These are phyloP conservation scores for Paratrypauchen microcephalus DNA, from an alignment of 2,797 vertebrate species.

Conservation along the genomic window DNA sequence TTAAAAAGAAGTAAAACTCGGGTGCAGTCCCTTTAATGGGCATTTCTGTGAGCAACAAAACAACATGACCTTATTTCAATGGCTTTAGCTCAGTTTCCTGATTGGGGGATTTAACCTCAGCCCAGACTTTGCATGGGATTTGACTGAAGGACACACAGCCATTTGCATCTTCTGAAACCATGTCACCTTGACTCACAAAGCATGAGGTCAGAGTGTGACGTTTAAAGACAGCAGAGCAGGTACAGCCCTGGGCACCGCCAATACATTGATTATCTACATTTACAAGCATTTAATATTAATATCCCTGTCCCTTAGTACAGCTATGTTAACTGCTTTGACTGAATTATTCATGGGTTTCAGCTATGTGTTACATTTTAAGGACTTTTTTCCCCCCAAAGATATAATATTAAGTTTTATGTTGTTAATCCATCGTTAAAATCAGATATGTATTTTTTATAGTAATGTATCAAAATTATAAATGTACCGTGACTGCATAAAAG, in stretches of 20 bases:
- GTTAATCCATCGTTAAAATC: no score
- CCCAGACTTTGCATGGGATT: constrained; percentile 64
- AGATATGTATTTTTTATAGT: background rate
- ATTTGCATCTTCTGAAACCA: constrained; percentile 62
- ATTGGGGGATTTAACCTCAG: constrained; percentile 40
- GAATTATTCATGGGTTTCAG: background rate
- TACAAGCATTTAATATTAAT: constrained; percentile 16
- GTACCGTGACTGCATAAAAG: background rate
- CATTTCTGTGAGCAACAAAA: constrained; percentile 13
- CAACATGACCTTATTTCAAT: constrained; percentile 38
- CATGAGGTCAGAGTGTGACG: constrained; percentile 37
- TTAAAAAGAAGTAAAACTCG: no score
- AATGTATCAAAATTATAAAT: background rate
- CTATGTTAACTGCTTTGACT: background rate
- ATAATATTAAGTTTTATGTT: no score
- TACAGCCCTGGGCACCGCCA: constrained; percentile 3
- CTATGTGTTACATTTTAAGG: no score
- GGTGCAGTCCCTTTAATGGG: background rate
- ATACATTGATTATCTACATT: constrained; percentile 41
- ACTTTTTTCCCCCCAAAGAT: no score
- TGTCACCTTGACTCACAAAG: constrained; percentile 31
- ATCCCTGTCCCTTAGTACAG: background rate
- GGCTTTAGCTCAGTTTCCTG: constrained; percentile 24
- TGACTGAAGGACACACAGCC: constrained; percentile 46
- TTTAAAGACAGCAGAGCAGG: constrained; percentile 14